Conservation (phyloP, 2,888 invertebrate species). For the Gortyna flavago region DNA sequence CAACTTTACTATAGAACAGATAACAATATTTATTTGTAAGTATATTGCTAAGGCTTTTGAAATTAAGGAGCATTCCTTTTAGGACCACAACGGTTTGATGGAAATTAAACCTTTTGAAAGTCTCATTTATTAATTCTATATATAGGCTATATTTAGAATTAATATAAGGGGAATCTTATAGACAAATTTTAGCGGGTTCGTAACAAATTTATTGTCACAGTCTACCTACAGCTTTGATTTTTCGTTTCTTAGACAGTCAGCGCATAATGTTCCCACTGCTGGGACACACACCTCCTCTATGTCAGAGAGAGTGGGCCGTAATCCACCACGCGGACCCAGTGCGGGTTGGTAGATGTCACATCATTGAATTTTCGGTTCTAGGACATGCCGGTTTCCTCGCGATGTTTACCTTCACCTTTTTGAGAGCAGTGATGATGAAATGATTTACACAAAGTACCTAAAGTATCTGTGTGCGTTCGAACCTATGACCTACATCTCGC, state of each 20-base stretch:
- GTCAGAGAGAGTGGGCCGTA: neutral
- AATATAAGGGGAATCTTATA: neutral
- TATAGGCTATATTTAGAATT: neutral
- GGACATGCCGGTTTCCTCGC: neutral
- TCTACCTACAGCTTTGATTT: neutral
- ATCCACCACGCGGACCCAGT: neutral
- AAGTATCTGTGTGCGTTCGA: no score
- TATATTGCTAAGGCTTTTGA: neutral
- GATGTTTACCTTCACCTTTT: no score
- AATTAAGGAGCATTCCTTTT: slow-evolving; percentile 13
- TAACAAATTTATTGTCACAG: neutral
- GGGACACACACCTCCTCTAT: neutral
- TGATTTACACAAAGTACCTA: no score
- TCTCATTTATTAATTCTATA: slow-evolving; percentile 13
- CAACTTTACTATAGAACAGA: neutral
- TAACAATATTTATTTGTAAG: slow-evolving; percentile 13
- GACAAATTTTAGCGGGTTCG: neutral
- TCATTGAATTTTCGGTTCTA: neutral
- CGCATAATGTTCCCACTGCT: neutral
- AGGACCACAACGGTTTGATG: neutral
- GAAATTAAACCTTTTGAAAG: slow-evolving; percentile 12
- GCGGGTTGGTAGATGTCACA: neutral
- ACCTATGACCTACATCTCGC: no score
- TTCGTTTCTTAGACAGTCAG: neutral
- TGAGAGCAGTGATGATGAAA: no score